phyloP scores from a whole-genome alignment of 2,113 vertebrate genomes.

The Aix galericulata region DNA sequence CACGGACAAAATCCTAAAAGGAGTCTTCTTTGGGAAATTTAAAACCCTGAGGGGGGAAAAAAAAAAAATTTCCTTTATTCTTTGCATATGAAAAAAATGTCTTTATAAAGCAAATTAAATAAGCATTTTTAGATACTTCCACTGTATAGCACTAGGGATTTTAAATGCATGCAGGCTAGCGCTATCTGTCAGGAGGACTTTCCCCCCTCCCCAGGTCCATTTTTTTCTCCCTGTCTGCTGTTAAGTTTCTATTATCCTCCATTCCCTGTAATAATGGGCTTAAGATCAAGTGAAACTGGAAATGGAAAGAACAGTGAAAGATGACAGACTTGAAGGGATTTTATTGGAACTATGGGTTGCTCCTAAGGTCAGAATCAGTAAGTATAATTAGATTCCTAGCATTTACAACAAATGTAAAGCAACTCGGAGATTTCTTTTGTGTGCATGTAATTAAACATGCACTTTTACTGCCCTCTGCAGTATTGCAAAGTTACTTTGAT shows the following conservation, averaged over 20 bases:
- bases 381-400: slow-evolving; percentile 73
- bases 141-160: neutral
- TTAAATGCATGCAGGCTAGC: neutral
- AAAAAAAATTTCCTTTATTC: neutral
- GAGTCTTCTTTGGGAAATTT: neutral
- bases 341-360: slow-evolving; percentile 55
- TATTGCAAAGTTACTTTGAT: slow-evolving; percentile 76
- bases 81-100: neutral
- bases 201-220: neutral
- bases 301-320: slow-evolving; percentile 65
- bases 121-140: slow-evolving; percentile 2
- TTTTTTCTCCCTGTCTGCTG: slow-evolving; percentile 16
- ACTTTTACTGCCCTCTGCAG: slow-evolving; percentile 72
- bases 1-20: neutral
- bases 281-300: slow-evolving; percentile 71
- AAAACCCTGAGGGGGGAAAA: neutral
- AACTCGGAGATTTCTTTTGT: slow-evolving; percentile 53
- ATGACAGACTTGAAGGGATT: slow-evolving; percentile 66
- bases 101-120: neutral
- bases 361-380: slow-evolving; percentile 71
- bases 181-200: neutral
- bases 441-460: slow-evolving; percentile 57
- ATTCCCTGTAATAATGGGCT: slow-evolving; percentile 63
- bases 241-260: slow-evolving; percentile 58
- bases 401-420: slow-evolving; percentile 66